Base-by-base conservation (phyloP, 2,797 vertebrate genomes). In the Dendrocincla tyrannina region DNA sequence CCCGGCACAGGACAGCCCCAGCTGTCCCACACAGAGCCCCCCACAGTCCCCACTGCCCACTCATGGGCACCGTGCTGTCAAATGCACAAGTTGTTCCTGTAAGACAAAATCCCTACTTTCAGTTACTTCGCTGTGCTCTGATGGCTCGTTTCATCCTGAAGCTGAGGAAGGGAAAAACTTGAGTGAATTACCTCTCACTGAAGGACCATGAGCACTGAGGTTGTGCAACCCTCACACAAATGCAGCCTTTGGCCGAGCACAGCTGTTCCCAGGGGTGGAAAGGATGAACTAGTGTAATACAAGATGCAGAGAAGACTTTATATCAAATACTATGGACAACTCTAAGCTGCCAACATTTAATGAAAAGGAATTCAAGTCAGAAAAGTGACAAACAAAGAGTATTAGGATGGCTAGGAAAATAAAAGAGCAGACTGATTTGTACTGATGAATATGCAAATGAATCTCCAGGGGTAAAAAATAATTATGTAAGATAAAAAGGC, bases 401-500 rank as follows among this genome's bases (percentile, higher is more conserved):
- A 73, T 42, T 41, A 78, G 58, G 37, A 58, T 23, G 13, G 47
- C 32, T 58, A 33, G 24, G 27, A 82, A 93, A 91, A 88, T 47
- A 60, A 44, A 72, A 84, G 13, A 78, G 24, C 32, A 70, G 60
- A 78, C 13, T 53, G 53, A 87, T 75, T 89, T 89, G 32, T 49
- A 76, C 32, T 87, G 30, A 35, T 76, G 46, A 89, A 73, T 69
- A 82, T 47, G 30, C 27, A 92, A 86, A 77, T 62, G 4, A 75
- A 10, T 67, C 74, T 75, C 66, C 15, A 32, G 18, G 33, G 50
- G 12, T 69, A 68, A 87, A 92, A 78, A 82, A 42, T 87, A 69
- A 93, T 89, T 55, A 60, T 23, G 20, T 35, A 72, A 76, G 74
- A 78, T 76, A 58, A 89, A 85, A 93, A 81, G 28, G 42, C 39